These are phyloP conservation scores for Cryptocephalus moraei DNA, from an alignment of 2,888 invertebrate species.

Conservation along the genomic window DNA sequence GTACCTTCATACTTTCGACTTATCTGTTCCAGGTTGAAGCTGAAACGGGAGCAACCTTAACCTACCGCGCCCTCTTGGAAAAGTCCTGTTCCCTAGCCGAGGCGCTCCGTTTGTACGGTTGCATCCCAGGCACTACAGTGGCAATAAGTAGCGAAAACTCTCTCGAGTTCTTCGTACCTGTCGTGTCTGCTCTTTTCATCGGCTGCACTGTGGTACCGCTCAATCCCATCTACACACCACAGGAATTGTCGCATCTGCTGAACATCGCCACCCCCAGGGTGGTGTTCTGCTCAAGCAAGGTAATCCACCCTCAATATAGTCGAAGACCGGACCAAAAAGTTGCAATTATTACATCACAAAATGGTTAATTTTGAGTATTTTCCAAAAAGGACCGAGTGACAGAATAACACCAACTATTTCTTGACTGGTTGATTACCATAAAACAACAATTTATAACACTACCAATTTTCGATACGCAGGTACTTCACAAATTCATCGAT, in stretches of 20 bases:
- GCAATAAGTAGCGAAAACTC: conserved; percentile 24
- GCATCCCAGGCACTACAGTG: conserved; percentile 19
- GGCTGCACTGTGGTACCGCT: conserved; percentile 23
- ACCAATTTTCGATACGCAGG: no score
- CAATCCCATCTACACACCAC: conserved; percentile 16
- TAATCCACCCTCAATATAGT: conserved; percentile 15
- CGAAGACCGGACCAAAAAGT: no score
- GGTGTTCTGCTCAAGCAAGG: conserved; percentile 51
- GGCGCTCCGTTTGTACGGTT: conserved; percentile 17
- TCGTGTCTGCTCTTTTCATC: conserved; percentile 23
- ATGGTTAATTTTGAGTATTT: no score
- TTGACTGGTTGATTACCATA: no score
- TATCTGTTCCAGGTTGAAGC: conserved; percentile 21
- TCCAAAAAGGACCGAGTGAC: no score
- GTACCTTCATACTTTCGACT: no score
- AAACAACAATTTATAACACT: no score
- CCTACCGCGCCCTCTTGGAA: conserved; percentile 17
- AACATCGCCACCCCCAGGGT: conserved; percentile 55
- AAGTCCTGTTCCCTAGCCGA: conserved; percentile 20
- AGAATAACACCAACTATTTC: no score
- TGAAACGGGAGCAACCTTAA: conserved; percentile 15
- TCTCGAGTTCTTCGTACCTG: conserved; percentile 21
- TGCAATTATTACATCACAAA: no score
- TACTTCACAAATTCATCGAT: conserved; percentile 38
- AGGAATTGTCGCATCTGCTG: conserved; percentile 41